Evolutionary conservation across 2,888 invertebrate genomes (phyloP), one percentile per base, ranked within the genome.

Genomic region (Cordilura impudica): DNA sequence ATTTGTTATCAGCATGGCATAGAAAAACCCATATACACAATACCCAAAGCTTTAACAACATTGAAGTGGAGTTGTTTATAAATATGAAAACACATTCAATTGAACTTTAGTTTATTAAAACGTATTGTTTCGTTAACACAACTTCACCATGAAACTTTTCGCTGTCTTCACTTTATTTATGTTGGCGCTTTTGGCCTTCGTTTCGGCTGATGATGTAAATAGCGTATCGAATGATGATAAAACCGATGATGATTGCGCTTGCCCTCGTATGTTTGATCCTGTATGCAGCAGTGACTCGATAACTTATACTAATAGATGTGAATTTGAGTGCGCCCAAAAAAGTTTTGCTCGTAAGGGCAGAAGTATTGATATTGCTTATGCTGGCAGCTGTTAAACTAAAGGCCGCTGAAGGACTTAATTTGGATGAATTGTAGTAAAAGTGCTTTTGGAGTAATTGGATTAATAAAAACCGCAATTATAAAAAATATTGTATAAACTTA

Each of bases 251-350:
- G 19, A 8, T 29, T 86, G 85, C 51, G 47, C 76, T 10, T 85
- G 85, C 16, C 77, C 83, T 12, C 83, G 83, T 47, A 82, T 76
- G 3, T 76, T 82, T 39, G 76, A 81, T 18, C 84, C 83, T 18
- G 84, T 85, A 16, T 85, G 85, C 45, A 85, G 81, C 1, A 83
- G 84, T 1, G 83, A 85, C 60, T 21, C 43, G 1, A 65, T 75
- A 7, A 85, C 84, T 16, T 88, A 88, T 66, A n/a, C 70, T 35
- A 88, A 87, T 78, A 19, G 14, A 2, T 88, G 88, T 71, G 69
- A 81, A 29, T 81, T 88, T 54, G 4, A 61, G 0, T 88, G 88
- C 54, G 79, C 78, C 10, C 81, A 82, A 18, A 71, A 80, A 8
- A 81, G 56, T 14, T 39, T 81, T 29, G 51, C 54, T 1, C 82